These are phyloP conservation scores for Myotis vivesi DNA, from an alignment of 2,797 vertebrate genomes.

Conservation along the genomic window DNA sequence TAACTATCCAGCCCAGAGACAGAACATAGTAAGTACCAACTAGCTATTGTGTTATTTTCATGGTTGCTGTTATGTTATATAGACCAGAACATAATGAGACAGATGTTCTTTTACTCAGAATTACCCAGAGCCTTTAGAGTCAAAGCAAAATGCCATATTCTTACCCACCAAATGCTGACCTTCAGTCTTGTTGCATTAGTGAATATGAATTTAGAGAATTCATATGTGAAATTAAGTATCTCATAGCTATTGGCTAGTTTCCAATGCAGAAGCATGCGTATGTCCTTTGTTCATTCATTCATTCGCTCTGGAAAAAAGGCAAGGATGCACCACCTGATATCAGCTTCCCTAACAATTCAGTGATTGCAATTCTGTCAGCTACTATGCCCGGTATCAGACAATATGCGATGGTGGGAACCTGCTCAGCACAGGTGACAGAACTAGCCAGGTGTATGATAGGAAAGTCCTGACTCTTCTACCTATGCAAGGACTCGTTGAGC, in stretches of 20 bases:
- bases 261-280: not conserved
- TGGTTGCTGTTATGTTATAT: not conserved
- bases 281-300: not conserved
- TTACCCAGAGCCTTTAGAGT: not conserved
- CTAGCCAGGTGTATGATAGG: not conserved
- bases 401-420: not conserved
- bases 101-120: not conserved
- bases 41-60: not conserved
- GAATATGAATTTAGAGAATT: not conserved
- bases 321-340: not conserved
- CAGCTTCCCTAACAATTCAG: not conserved
- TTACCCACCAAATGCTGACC: not conserved
- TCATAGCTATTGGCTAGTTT: not conserved
- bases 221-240: not conserved
- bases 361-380: not conserved
- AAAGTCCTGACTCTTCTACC: not conserved
- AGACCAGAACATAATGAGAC: not conserved
- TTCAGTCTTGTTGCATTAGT: not conserved
- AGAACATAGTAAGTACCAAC: not conserved
- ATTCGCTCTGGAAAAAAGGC: not conserved
- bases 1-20: not conserved
- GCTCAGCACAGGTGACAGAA: not conserved
- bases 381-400: not conserved
- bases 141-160: not conserved
- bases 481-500: not conserved